Conservation (phyloP, 2,888 invertebrate species). For the Drosophila peninsularis region DNA sequence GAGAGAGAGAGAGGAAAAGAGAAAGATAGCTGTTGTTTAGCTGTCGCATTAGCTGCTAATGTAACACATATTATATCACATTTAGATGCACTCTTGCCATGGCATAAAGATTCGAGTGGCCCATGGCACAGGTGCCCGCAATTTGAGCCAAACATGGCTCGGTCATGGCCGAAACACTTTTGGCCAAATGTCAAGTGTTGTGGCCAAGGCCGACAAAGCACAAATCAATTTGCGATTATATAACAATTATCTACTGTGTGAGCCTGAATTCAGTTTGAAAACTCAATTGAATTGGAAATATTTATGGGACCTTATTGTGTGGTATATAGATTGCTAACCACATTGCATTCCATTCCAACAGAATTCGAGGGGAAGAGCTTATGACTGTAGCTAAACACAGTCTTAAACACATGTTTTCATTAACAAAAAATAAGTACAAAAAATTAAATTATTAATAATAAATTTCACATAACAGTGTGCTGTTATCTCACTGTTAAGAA, state of each 20-base stretch:
- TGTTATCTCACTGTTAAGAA: background rate
- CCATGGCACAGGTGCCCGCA: constrained; percentile 37
- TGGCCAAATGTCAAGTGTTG: constrained; percentile 63
- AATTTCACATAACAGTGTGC: background rate
- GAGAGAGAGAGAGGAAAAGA: constrained; percentile 5
- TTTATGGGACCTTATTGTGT: background rate
- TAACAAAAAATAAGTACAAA: too few relatives aligned
- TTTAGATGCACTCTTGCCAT: constrained; percentile 17
- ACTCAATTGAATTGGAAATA: background rate
- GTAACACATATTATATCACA: constrained; percentile 20
- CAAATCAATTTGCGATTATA: constrained; percentile 1
- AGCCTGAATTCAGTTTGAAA: background rate
- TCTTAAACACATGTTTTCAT: background rate
- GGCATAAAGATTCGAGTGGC: constrained; percentile 21
- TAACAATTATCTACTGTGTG: background rate
- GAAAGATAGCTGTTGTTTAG: background rate
- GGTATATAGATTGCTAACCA: too few relatives aligned
- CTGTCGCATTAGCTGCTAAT: constrained; percentile 38
- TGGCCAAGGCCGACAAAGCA: constrained; percentile 31
- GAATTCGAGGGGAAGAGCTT: background rate
- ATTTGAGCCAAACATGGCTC: constrained; percentile 35
- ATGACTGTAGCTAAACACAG: background rate
- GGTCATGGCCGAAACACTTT: constrained; percentile 49
- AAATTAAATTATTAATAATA: too few relatives aligned
- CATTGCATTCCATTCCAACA: background rate